Evolutionary conservation across 1,140 invertebrate species (phyloP).

Genomic region (Caerostris extrusa): DNA sequence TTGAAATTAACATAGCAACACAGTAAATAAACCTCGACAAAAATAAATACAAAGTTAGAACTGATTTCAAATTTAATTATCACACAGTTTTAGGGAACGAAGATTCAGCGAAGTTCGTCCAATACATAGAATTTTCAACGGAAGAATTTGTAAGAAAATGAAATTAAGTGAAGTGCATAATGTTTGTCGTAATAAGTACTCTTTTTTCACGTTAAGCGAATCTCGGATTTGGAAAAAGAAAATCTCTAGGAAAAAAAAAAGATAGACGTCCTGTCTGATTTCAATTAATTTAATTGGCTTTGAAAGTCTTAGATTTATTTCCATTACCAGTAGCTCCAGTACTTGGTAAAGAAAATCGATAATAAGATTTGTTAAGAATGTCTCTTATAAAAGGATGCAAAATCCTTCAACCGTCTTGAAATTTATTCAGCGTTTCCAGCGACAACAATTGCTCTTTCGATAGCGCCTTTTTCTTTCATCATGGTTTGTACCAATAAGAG

Average conservation of each 20-base stretch:
- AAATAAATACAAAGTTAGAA: too few relatives aligned
- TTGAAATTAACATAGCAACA: too few relatives aligned
- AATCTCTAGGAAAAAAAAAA: not conserved
- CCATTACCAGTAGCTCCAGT: not conserved
- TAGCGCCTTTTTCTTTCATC: not conserved
- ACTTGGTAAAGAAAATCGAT: constrained; percentile 9
- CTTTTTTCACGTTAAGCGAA: not conserved
- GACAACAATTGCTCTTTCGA: not conserved
- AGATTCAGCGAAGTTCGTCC: too few relatives aligned
- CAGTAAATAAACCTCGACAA: too few relatives aligned
- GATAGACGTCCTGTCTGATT: not conserved
- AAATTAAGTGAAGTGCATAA: too few relatives aligned
- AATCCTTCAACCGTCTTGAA: constrained; percentile 7
- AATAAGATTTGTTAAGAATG: not conserved
- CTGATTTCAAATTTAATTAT: too few relatives aligned
- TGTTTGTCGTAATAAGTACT: not conserved
- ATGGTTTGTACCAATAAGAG: not conserved
- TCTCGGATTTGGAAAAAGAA: not conserved
- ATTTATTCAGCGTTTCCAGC: not conserved
- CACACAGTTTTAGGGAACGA: too few relatives aligned
- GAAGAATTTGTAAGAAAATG: too few relatives aligned
- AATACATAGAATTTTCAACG: too few relatives aligned
- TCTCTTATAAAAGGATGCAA: not conserved
- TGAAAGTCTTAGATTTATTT: constrained; percentile 29
- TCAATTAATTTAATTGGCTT: constrained; percentile 24